These are phyloP conservation scores for Salvelinus alpinus DNA, from an alignment of 2,113 vertebrate genomes.

Conservation along the genomic window DNA sequence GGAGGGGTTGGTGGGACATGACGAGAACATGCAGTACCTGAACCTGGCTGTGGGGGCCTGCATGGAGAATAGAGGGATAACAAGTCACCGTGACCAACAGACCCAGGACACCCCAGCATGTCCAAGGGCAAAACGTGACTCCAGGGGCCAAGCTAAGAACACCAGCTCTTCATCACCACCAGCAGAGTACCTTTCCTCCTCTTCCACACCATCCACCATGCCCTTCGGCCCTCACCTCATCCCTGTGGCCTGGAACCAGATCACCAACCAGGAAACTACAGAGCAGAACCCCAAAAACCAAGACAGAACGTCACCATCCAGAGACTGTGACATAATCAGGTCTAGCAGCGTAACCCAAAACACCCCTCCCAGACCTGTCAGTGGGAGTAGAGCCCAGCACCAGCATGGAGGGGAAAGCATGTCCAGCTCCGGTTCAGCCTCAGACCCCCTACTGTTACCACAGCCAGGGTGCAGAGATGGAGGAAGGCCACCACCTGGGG, in stretches of 20 bases:
- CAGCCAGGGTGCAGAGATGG: not conserved
- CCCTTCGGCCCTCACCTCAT: conserved; percentile 82
- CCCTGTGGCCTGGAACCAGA: conserved; percentile 64
- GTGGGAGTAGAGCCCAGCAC: not conserved
- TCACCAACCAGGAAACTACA: not conserved
- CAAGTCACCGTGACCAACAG: not conserved
- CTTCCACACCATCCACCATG: conserved; percentile 13
- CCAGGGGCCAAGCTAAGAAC: conserved; percentile 32
- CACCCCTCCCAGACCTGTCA: not conserved
- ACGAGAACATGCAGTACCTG: conserved; percentile 85
- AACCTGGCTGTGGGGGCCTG: conserved; percentile 80
- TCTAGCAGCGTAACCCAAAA: not conserved
- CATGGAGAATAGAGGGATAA: conserved; percentile 42
- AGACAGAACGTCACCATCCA: not conserved
- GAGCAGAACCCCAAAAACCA: not conserved
- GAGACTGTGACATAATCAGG: no score
- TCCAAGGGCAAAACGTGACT: conserved; percentile 51
- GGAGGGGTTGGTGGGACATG: conserved; percentile 81
- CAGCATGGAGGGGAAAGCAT: not conserved
- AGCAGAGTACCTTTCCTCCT: not conserved
- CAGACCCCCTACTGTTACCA: not conserved
- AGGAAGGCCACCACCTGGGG: not conserved
- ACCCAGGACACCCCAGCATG: not conserved
- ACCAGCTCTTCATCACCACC: not conserved
- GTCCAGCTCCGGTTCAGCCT: not conserved